phyloP scores from a whole-genome alignment of 2,888 invertebrate species.

The Orchestes rusci region DNA sequence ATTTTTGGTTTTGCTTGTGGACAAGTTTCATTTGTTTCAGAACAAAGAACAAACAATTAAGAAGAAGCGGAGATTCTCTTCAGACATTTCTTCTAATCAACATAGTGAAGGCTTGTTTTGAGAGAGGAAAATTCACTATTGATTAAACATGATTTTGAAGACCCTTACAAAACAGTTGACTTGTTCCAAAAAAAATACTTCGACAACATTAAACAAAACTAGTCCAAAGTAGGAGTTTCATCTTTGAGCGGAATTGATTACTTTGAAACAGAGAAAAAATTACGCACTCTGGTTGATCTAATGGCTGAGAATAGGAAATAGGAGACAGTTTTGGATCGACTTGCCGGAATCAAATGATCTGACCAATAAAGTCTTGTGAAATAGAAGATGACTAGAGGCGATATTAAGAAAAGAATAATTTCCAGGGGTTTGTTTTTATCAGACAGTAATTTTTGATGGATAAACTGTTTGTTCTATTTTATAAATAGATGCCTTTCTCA shows the following conservation, averaged over 20 bases:
- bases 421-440: too few species aligned
- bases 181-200: background rate
- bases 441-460: too few species aligned
- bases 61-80: slow-evolving; percentile 1
- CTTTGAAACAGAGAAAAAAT: background rate
- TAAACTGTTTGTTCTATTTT: too few species aligned
- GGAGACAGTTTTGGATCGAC: background rate
- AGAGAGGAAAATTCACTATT: background rate
- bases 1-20: background rate
- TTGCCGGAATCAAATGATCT: background rate
- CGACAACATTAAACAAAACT: background rate
- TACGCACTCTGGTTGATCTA: background rate
- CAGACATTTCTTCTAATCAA: background rate
- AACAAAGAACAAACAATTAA: slow-evolving; percentile 4
- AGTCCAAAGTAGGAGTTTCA: background rate
- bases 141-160: background rate
- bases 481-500: too few species aligned
- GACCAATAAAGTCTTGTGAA: background rate
- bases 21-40: slow-evolving; percentile 1
- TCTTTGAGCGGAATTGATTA: background rate
- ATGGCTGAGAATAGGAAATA: background rate
- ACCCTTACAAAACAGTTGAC: background rate
- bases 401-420: background rate
- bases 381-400: background rate
- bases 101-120: background rate